Conservation (phyloP, 2,888 invertebrate species). For the Dryococelus australis region DNA sequence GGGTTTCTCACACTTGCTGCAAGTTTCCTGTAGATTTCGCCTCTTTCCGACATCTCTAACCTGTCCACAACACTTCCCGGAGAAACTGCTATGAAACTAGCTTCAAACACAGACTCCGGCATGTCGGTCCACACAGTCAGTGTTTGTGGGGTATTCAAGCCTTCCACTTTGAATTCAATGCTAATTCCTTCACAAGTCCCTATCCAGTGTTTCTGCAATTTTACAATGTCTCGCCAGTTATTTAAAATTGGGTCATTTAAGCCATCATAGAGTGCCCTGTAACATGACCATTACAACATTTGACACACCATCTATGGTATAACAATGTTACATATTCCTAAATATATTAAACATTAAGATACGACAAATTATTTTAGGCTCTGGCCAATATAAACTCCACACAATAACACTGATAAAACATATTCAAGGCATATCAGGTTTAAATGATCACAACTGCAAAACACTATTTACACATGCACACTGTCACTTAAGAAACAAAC, state of each 20-base stretch:
- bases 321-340: no score
- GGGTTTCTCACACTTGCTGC: conserved; percentile 69
- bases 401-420: no score
- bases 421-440: no score
- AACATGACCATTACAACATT: conserved; percentile 25
- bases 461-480: no score
- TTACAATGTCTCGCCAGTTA: conserved; percentile 86
- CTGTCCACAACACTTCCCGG: conserved; percentile 63
- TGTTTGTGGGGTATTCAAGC: conserved; percentile 48
- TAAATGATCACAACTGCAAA: no score
- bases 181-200: conserved; percentile 83
- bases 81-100: conserved; percentile 73
- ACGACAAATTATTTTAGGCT: no score
- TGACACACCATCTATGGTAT: no score
- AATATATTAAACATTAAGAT: no score
- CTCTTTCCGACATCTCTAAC: conserved; percentile 44
- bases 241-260: conserved; percentile 71
- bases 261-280: conserved; percentile 66
- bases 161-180: conserved; percentile 67
- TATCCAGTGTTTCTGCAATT: conserved; percentile 89
- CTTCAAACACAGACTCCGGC: conserved; percentile 76
- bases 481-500: no score
- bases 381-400: no score
- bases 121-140: conserved; percentile 72
- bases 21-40: conserved; percentile 49